Base-by-base conservation (phyloP, 1,140 invertebrate species). In the Diprion similis region DNA sequence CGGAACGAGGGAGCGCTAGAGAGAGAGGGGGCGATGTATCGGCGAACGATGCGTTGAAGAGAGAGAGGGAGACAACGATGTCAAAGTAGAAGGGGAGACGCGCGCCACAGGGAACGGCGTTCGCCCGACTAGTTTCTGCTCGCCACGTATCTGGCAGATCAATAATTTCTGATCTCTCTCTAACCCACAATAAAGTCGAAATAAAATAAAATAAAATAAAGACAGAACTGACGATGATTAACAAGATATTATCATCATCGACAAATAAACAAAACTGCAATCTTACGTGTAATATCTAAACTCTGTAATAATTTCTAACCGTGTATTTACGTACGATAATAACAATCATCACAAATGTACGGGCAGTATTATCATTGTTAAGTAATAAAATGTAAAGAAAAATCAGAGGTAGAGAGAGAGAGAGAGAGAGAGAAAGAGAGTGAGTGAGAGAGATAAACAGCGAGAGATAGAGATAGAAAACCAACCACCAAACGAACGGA, bases 31-130 rank as follows among this genome's bases (percentile, higher is more conserved):
- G 9, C 45, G 46, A 68, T 19, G 51, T 59, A 59, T 59, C 24
- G 11, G 51, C 7, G 11, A 19, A 68, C 66, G 37, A 45, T 68
- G 66, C 37, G 18, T 17, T 68, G 66, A 19, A 18, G 9, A 47
- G 46, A 70, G 67, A 71, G 65, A 73, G 77, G 75, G 59, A 70
- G 66, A 71, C 37, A 73, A 59, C 71, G 15, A 72, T 45, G 18
- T 19, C 66, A 68, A 74, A 18, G 72, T 76, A 82, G 80, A 82
- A 84, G 83, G 83, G 83, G 79, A 84, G 83, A 83, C 81, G 84
- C 82, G 83, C 84, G 84, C 83, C 80, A 80, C 79, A 82, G 82
- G 80, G 83, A 85, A 84, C 79, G 78, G 83, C 83, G 78, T 72
- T 78, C 75, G 75, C 74, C 51, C 75, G 77, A 79, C 82, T 81